Conservation (phyloP, 2,797 vertebrate genomes). For the Notoglanidium macrostoma region DNA sequence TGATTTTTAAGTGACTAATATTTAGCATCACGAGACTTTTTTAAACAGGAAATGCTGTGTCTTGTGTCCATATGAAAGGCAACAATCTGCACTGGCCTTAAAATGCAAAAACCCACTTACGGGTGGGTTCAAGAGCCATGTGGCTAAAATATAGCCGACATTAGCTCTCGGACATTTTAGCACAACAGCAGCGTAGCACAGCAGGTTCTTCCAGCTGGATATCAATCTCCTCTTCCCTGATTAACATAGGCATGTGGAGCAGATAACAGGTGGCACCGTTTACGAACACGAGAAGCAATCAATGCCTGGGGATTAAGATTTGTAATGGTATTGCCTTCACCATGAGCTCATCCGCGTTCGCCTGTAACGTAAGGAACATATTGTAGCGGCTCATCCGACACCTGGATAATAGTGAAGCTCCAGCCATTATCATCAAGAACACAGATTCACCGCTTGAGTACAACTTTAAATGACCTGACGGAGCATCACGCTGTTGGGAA, state of each 20-base stretch:
- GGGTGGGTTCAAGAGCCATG: not conserved
- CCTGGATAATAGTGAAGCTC: constrained; percentile 18
- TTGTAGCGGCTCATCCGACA: constrained; percentile 31
- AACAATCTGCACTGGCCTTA: not conserved
- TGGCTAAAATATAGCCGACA: constrained; percentile 36
- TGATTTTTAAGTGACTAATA: not conserved
- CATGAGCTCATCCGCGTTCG: constrained; percentile 67
- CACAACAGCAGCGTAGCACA: constrained; percentile 44
- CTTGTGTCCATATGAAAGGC: not conserved
- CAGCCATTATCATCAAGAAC: constrained; percentile 21
- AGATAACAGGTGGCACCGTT: constrained; percentile 65
- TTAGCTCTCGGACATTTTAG: constrained; percentile 35
- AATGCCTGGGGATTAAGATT: constrained; percentile 68
- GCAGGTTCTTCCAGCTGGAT: constrained; percentile 58
- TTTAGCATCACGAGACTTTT: not conserved
- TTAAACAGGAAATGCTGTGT: not conserved
- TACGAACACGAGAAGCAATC: constrained; percentile 72
- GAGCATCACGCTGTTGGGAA: not conserved
- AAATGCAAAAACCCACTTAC: not conserved
- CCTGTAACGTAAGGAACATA: constrained; percentile 59
- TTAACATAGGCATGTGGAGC: constrained; percentile 66
- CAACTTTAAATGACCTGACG: constrained; percentile 19
- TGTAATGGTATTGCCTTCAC: constrained; percentile 66
- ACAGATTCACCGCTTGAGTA: constrained; percentile 4
- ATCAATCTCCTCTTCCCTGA: constrained; percentile 67